Evolutionary conservation across 1,140 invertebrate genomes (phyloP), one percentile per base, ranked within the genome.

Genomic region (Drosophila saltans): DNA sequence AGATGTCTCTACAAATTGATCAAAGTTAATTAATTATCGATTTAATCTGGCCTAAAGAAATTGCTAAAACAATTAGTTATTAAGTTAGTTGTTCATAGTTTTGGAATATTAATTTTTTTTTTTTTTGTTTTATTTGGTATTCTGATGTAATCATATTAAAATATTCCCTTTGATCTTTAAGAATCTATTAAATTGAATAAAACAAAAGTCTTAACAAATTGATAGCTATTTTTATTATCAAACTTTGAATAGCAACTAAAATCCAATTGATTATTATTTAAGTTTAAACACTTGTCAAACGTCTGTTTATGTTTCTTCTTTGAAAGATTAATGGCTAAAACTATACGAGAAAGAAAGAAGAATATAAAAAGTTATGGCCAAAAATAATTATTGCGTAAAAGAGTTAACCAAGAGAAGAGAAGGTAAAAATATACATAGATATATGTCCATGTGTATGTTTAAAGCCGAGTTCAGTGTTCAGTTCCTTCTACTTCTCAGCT

Each of bases 311-410:
- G 4, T 60, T 58, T 52, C 45, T 52, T 52, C 45, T 26, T 52
- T 56, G 16, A 69, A 82, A 78, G 74, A 86, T 88, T 83, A 89
- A 86, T 86, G 80, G 84, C 69, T 75, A 80, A 67, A 69, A 72
- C 7, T 39, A 59, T 16, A 59, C 11, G 33, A 8, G 28, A 39
- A 61, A 61, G 33, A 63, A 24, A 63, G 9, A 63, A n/a, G 41
- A 16, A 43, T 36, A 11, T 36, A 30, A 63, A 63, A 64, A 56
- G 56, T 63, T 43, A 66, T 77, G 59, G 64, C 71, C 80, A 70
- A 88, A 88, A 88, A 86, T 86, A 86, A 83, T 78, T 63, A 86
- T 89, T 86, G 83, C 83, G 83, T 83, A 72, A 59, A 66, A 72
- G 40, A 70, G 62, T 75, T 61, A 71, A 52, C 45, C n/a, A 52